Conservation (phyloP, 92 coral and sea anemone species). For the Epizoanthus fatuus region DNA sequence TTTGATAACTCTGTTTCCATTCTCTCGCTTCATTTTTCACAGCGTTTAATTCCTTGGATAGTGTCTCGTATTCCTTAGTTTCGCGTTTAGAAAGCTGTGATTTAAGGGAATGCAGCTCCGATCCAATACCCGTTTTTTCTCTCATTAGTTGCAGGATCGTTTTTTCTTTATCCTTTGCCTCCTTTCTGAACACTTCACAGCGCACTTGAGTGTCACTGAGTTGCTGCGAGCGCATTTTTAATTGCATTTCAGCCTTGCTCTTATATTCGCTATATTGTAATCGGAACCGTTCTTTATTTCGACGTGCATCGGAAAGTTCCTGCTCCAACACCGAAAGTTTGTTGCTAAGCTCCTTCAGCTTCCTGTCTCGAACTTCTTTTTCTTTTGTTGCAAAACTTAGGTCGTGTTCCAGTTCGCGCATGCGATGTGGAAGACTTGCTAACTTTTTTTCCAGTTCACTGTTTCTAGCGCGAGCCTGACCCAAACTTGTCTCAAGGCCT, state of each 20-base stretch:
- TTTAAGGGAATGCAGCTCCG: slow-evolving; percentile 17
- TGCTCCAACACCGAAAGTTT: slow-evolving; percentile 58
- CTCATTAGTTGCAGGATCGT: slow-evolving; percentile 57
- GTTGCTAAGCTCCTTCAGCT: slow-evolving; percentile 53
- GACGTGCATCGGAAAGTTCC: slow-evolving; percentile 62
- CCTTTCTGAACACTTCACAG: slow-evolving; percentile 62
- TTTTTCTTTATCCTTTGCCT: slow-evolving; percentile 66
- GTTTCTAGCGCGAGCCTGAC: slow-evolving; percentile 66
- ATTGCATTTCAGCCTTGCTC: slow-evolving; percentile 65
- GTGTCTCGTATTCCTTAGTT: slow-evolving; percentile 8
- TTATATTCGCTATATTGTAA: slow-evolving; percentile 66
- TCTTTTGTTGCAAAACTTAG: slow-evolving; percentile 65
- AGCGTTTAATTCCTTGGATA: slow-evolving; percentile 14
- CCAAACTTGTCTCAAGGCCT: slow-evolving; percentile 43
- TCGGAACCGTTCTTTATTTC: slow-evolving; percentile 75
- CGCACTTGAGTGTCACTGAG: slow-evolving; percentile 65
- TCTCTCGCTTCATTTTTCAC: slow-evolving; percentile 7
- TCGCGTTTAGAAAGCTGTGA: slow-evolving; percentile 24
- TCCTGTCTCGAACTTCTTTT: slow-evolving; percentile 49
- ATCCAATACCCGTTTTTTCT: slow-evolving; percentile 26
- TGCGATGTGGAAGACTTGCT: slow-evolving; percentile 52
- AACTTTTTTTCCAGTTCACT: slow-evolving; percentile 82
- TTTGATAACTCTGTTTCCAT: slow-evolving; percentile 12
- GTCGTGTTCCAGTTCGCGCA: slow-evolving; percentile 61
- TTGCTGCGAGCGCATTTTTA: slow-evolving; percentile 48